These are phyloP conservation scores for Drosophila melanogaster DNA, from an alignment of 1,140 invertebrate species.

Conservation along the genomic window DNA sequence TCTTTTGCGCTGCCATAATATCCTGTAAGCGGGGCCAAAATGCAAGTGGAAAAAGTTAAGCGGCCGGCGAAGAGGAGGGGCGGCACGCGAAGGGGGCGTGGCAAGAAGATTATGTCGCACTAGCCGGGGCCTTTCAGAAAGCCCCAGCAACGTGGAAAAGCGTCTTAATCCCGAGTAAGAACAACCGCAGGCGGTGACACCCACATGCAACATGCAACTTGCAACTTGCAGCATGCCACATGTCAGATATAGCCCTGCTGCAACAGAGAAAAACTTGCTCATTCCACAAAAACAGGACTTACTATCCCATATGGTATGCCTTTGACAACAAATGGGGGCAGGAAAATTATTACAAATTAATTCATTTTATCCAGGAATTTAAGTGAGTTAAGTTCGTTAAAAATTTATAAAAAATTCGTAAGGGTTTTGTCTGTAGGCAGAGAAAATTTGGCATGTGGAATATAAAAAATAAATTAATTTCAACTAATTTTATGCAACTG, in stretches of 20 bases:
- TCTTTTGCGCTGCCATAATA: constrained; percentile 48
- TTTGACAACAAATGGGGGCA: not conserved
- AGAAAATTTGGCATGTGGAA: too few relatives aligned
- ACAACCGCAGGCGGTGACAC: constrained; percentile 53
- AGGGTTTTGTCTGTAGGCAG: too few relatives aligned
- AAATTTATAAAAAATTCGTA: too few relatives aligned
- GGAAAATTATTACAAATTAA: not conserved
- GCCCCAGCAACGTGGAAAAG: constrained; percentile 3
- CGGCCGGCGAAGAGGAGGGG: constrained; percentile 55
- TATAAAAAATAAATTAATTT: too few relatives aligned
- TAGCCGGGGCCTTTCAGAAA: constrained; percentile 5
- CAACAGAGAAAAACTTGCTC: constrained; percentile 20
- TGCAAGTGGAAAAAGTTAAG: constrained; percentile 74
- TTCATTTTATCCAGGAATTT: too few relatives aligned
- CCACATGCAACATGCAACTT: constrained; percentile 15
- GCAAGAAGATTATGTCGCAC: constrained; percentile 64
- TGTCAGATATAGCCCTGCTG: constrained; percentile 42
- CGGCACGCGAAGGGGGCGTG: not conserved
- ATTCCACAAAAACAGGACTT: constrained; percentile 16
- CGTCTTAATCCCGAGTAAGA: constrained; percentile 51
- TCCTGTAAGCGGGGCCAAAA: constrained; percentile 58
- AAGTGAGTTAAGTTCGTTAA: too few relatives aligned
- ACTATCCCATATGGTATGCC: not conserved
- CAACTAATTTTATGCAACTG: too few relatives aligned
- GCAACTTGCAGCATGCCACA: constrained; percentile 35